These are phyloP conservation scores for Gallinago media DNA, from an alignment of 2,113 vertebrate species.

Conservation along the genomic window DNA sequence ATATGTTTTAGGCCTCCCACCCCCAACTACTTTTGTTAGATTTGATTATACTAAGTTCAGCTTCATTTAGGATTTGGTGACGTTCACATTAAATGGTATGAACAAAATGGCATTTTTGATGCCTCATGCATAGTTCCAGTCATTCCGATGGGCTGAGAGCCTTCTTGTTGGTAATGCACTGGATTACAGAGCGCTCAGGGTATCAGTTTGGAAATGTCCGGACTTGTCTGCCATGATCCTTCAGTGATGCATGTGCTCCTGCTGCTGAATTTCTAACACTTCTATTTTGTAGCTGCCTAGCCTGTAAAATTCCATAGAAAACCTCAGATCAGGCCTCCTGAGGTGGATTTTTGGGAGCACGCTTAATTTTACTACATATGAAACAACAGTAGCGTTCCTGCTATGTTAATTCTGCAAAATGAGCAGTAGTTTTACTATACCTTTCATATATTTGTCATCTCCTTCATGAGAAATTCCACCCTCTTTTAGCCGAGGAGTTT, in stretches of 20 bases:
- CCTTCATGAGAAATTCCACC: slow-evolving; percentile 21
- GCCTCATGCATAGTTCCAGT: not conserved
- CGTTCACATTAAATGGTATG: not conserved
- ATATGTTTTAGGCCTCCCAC: too few relatives aligned
- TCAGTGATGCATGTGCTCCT: not conserved
- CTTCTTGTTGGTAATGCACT: not conserved
- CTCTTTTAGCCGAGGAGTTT: not conserved
- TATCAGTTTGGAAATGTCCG: not conserved
- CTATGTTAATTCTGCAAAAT: slow-evolving; percentile 19
- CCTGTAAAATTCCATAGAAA: slow-evolving; percentile 19
- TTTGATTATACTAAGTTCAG: not conserved
- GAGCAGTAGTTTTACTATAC: not conserved
- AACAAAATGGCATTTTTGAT: not conserved
- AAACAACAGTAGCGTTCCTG: not conserved
- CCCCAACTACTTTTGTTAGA: not conserved
- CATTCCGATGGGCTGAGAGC: not conserved
- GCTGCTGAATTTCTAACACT: not conserved
- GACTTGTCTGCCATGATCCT: not conserved
- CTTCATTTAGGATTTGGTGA: not conserved
- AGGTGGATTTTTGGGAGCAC: not conserved
- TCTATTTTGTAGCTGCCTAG: not conserved
- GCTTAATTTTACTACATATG: not conserved
- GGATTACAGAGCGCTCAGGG: not conserved
- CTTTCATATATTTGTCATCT: not conserved
- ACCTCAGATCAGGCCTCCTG: not conserved